Evolutionary conservation across 2,113 vertebrate genomes (phyloP).

Genomic region (Plectropomus leopardus): DNA sequence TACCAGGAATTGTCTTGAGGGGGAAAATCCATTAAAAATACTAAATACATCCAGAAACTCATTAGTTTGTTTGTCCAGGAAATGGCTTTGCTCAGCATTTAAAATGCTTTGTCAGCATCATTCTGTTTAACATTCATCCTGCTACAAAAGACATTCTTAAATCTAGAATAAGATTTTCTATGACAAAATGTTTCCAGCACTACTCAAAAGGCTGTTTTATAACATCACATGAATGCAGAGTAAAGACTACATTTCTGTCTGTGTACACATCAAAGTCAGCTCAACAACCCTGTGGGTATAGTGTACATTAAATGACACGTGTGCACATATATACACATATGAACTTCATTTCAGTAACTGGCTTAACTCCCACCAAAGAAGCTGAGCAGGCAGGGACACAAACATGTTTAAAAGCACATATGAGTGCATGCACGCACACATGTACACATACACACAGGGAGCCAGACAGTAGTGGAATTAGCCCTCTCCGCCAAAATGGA

Average conservation of each 20-base stretch:
- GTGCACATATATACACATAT: neutral
- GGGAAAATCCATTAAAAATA: neutral
- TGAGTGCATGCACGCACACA: conserved; percentile 34
- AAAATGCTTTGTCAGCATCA: neutral
- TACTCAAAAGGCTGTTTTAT: neutral
- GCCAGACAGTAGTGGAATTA: conserved; percentile 69
- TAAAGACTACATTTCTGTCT: neutral
- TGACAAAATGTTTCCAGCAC: neutral
- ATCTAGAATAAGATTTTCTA: neutral
- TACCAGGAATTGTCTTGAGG: neutral
- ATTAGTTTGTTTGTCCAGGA: neutral
- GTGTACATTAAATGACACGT: conserved; percentile 8
- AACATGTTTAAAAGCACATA: conserved; percentile 48
- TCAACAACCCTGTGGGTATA: neutral
- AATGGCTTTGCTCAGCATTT: neutral
- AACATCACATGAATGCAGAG: neutral
- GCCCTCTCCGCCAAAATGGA: conserved; percentile 68
- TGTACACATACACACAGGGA: conserved; percentile 35
- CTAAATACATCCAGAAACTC: neutral
- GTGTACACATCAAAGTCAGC: conserved; percentile 31
- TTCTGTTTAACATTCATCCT: neutral
- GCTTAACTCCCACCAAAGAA: neutral
- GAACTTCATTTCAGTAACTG: conserved; percentile 16
- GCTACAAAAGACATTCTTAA: neutral
- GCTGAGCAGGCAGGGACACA: conserved; percentile 3